Base-by-base conservation (phyloP, 2,113 vertebrate species). In the Brachypodius melanocephalos region DNA sequence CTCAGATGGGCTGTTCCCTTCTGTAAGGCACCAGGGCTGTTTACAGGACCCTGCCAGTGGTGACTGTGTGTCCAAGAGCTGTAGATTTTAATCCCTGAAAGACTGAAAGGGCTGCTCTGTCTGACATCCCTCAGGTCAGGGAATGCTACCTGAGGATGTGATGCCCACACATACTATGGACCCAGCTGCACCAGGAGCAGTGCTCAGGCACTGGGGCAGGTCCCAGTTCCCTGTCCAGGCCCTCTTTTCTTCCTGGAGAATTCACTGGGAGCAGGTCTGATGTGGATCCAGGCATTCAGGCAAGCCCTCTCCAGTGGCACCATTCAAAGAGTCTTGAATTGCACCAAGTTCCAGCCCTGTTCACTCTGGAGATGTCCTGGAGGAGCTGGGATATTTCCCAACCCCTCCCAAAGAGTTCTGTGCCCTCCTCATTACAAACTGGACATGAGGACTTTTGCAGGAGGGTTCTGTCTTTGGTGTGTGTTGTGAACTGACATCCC, bases 121-220 rank as follows among this genome's bases (percentile, higher is more conserved):
- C 84, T 51, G 40, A 43, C 36, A 43, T 25, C 49, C 46, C 34
- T n/a, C 32, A 5, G 63, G 18, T 5, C 24, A 8, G 84, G 31
- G 46, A 17, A 20, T 26, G 48, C 31, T 80, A 31, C 62, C 62
- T 1, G 17, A n/a, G 65, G 9, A 2, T 79, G 40, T 36, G 38
- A 1, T 62, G 36, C 45, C 45, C n/a, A 3, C 3, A 19, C 8
- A 3, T 3, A 1, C 15, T 14, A 21, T 4, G 5, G 10, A n/a
- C 2, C 4, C 24, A 10, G 58, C 54, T 29, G 17, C 1, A 5
- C 3, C 4, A 1, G 0, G 24, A 83, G 54, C 49, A 11, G 1
- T 2, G 40, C 8, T 31, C 67, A 28, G 43, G 17, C 32, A 2
- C 52, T 2, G 17, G 19, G 42, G 10, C 0, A 31, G 40, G n/a